These are phyloP conservation scores for Steatornis caripensis DNA, from an alignment of 2,113 vertebrate genomes.

Conservation along the genomic window DNA sequence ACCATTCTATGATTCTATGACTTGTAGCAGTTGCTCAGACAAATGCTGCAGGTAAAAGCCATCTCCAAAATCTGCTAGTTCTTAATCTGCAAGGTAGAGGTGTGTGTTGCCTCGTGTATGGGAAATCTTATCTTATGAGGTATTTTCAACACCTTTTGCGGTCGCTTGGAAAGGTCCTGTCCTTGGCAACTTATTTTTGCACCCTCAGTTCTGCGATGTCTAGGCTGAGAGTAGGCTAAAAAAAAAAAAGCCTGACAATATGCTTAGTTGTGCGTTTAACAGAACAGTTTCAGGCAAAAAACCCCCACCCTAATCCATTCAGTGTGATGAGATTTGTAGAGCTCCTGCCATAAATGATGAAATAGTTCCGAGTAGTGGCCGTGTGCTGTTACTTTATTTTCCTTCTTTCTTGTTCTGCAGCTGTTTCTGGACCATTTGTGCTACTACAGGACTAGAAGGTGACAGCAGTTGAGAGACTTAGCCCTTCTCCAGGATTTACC, in stretches of 20 bases:
- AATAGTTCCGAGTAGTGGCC: neutral
- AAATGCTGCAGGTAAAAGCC: neutral
- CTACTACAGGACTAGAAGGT: neutral
- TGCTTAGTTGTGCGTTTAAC: neutral
- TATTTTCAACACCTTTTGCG: neutral
- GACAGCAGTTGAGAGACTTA: neutral
- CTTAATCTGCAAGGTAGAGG: neutral
- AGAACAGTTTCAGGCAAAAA: neutral
- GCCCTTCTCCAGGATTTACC: neutral
- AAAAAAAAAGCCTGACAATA: neutral
- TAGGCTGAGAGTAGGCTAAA: too few species aligned
- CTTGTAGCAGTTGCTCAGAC: neutral
- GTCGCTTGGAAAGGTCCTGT: neutral
- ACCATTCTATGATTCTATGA: too few species aligned
- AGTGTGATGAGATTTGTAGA: neutral
- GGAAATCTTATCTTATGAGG: neutral
- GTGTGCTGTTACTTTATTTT: neutral
- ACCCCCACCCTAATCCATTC: neutral
- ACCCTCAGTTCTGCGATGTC: too few species aligned
- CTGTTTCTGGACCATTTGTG: neutral
- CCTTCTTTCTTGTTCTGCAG: neutral
- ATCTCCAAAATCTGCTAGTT: neutral
- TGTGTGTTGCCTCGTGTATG: neutral
- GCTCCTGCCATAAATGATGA: neutral
- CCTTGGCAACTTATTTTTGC: neutral